Percentiles rank a stretch among this genome's conserved stretches.
phyloP scores from a whole-genome alignment of 2,888 invertebrate genomes.

The Hirtodrosophila confusa region DNA sequence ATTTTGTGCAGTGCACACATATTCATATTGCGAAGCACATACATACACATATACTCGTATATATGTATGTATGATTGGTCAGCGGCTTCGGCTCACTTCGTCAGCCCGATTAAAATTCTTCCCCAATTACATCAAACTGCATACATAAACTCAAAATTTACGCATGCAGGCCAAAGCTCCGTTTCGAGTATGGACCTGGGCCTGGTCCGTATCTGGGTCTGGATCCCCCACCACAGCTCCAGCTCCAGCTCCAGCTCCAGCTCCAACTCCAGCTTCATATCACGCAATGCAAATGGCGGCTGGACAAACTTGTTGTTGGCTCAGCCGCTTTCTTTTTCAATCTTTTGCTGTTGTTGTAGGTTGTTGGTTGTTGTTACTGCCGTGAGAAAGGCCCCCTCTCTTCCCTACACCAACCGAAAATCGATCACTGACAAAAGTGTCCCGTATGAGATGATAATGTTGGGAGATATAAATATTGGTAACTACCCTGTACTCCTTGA shows the following conservation, averaged over 20 bases:
- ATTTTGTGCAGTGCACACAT: too few relatives aligned
- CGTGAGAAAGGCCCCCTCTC: slow-evolving; percentile 25
- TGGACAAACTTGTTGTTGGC: slow-evolving; percentile 38
- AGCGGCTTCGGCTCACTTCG: slow-evolving; percentile 28
- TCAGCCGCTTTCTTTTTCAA: slow-evolving; percentile 31
- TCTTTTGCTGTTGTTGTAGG: slow-evolving; percentile 7
- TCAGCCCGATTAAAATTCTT: slow-evolving; percentile 57
- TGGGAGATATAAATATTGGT: too few relatives aligned
- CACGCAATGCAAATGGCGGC: slow-evolving; percentile 34
- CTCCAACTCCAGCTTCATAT: slow-evolving; percentile 5
- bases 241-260: slow-evolving; percentile 2
- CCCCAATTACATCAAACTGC: slow-evolving; percentile 38
- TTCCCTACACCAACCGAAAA: slow-evolving; percentile 7
- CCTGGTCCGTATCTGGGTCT: neutral
- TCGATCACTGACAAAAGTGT: slow-evolving; percentile 26
- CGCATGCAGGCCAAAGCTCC: slow-evolving; percentile 24
- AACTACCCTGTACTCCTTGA: too few relatives aligned
- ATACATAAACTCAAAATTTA: slow-evolving; percentile 27
- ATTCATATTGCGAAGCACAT: too few relatives aligned
- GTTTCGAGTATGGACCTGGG: neutral
- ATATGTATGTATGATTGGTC: slow-evolving; percentile 5
- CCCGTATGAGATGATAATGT: neutral
- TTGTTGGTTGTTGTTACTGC: slow-evolving; percentile 3
- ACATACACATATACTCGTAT: too few relatives aligned
- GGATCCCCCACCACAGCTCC: neutral